A percentile compares a stretch with the other conserved stretches of the same genome.
Conservation (phyloP, 2,888 invertebrate genomes). For the Linnaemya vulpina region DNA sequence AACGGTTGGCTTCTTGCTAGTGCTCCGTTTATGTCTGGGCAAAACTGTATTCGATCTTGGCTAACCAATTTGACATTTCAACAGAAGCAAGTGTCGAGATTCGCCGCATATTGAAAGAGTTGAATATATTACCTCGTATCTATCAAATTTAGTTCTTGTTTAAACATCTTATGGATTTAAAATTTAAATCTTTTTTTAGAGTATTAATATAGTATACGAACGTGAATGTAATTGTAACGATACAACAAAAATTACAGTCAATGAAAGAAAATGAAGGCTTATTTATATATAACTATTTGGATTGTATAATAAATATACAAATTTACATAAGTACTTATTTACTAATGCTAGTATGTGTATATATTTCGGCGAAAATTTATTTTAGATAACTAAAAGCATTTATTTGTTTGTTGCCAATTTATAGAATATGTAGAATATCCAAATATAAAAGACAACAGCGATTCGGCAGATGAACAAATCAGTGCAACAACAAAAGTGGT, state of each 20-base stretch:
- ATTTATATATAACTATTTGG: neutral
- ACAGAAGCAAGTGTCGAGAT: no score
- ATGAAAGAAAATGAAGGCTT: neutral
- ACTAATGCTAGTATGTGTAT: neutral
- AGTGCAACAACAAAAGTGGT: constrained; percentile 43
- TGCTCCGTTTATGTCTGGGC: no score
- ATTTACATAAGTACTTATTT: neutral
- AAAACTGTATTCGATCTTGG: no score
- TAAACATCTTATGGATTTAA: neutral
- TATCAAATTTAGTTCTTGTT: neutral
- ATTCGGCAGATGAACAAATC: constrained; percentile 11
- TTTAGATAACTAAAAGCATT: constrained; percentile 43
- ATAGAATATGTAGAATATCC: neutral
- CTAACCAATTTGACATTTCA: no score
- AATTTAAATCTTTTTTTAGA: no score
- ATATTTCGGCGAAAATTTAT: constrained; percentile 45
- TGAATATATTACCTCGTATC: neutral
- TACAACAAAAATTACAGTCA: neutral
- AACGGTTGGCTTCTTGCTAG: no score
- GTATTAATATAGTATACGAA: no score
- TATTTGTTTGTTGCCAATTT: constrained; percentile 39
- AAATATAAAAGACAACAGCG: constrained; percentile 4
- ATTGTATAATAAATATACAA: constrained; percentile 51
- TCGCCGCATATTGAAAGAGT: no score
- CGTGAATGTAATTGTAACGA: neutral